Evolutionary conservation across 2,888 invertebrate genomes (phyloP).

Genomic region (Coecobrya sp.): DNA sequence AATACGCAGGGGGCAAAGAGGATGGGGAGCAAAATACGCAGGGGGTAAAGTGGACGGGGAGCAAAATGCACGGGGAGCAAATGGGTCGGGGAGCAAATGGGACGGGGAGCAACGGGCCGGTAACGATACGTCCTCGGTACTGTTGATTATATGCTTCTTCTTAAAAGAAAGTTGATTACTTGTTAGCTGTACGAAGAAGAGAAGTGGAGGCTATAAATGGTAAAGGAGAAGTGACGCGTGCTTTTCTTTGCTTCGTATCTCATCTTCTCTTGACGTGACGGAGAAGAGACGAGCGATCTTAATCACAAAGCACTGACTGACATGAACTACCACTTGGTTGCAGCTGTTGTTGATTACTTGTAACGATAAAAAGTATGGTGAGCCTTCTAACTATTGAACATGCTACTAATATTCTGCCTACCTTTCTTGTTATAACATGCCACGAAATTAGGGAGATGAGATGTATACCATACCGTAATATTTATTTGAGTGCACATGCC

Average conservation of each 20-base stretch:
- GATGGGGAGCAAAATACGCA: too few relatives aligned
- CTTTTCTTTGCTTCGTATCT: slow-evolving; percentile 40
- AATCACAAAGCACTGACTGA: slow-evolving; percentile 72
- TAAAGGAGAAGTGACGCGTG: slow-evolving; percentile 61
- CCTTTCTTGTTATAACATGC: slow-evolving; percentile 14
- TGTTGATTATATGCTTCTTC: slow-evolving; percentile 32
- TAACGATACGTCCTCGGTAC: not conserved
- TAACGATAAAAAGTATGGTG: slow-evolving; percentile 47
- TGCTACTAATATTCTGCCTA: not conserved
- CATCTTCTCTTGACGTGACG: not conserved
- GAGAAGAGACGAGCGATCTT: slow-evolving; percentile 44
- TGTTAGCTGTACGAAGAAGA: not conserved
- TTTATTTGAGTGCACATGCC: slow-evolving; percentile 34
- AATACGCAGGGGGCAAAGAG: too few relatives aligned
- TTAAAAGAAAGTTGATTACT: slow-evolving; percentile 46
- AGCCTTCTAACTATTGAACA: not conserved
- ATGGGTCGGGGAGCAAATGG: too few relatives aligned
- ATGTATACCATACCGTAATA: not conserved
- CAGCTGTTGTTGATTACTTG: slow-evolving; percentile 78
- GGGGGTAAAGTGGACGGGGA: too few relatives aligned
- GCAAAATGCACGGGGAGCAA: too few relatives aligned
- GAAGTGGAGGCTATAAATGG: slow-evolving; percentile 35
- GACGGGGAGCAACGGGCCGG: too few relatives aligned
- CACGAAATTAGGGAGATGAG: slow-evolving; percentile 2
- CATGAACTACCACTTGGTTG: slow-evolving; percentile 78